These are phyloP conservation scores for Esox niger DNA, from an alignment of 2,113 vertebrate genomes.

Conservation along the genomic window DNA sequence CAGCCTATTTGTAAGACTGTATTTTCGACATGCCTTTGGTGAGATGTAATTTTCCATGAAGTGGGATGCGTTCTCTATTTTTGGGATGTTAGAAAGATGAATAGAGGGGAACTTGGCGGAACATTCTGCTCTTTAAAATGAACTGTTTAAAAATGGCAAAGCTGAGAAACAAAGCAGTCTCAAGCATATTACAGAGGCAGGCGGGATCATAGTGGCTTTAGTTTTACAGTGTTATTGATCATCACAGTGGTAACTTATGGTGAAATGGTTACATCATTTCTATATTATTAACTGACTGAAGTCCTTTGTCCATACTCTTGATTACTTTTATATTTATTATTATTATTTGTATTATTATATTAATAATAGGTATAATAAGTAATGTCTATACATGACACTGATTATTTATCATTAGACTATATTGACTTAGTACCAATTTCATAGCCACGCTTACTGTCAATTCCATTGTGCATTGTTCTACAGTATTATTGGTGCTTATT, in stretches of 20 bases:
- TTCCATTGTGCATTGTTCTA: no score
- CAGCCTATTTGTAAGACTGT: not conserved
- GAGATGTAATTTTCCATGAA: slow-evolving; percentile 21
- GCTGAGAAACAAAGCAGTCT: slow-evolving; percentile 6
- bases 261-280: no score
- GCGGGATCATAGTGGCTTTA: not conserved
- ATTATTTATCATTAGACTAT: not conserved
- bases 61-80: slow-evolving; percentile 17
- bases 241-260: no score
- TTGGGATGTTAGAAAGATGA: slow-evolving; percentile 33
- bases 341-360: no score
- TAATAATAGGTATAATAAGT: no score
- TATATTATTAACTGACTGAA: no score
- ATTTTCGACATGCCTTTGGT: slow-evolving; percentile 16
- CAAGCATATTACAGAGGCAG: not conserved
- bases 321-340: no score
- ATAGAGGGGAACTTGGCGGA: slow-evolving; percentile 45
- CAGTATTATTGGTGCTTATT: not conserved
- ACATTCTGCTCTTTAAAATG: slow-evolving; percentile 37
- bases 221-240: no score
- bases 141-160: slow-evolving; percentile 39
- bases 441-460: no score
- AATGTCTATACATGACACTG: no score
- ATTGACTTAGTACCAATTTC: not conserved
- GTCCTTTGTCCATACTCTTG: no score